A percentile compares a stretch with the other conserved stretches of the same genome.
Evolutionary conservation across 2,888 invertebrate species (phyloP).

Genomic region (Eristalis intricaria): DNA sequence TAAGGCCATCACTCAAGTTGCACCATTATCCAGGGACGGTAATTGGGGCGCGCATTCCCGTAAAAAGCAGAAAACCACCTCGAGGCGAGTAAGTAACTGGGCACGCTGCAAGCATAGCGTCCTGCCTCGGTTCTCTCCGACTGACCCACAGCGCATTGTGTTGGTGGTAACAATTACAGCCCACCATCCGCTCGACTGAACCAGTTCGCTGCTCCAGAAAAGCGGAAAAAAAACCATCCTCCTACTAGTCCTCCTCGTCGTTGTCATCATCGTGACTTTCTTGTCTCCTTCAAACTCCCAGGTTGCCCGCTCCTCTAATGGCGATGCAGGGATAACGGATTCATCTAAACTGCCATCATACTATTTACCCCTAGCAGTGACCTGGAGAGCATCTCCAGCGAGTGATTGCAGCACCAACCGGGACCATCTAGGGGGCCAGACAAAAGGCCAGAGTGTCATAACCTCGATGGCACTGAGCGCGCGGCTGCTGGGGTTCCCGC

Average conservation of each 20-base stretch:
- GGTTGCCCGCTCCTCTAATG: slow-evolving; percentile 6
- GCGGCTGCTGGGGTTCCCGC: neutral
- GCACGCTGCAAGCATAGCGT: neutral
- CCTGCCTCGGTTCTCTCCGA: slow-evolving; percentile 2
- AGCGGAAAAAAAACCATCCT: neutral
- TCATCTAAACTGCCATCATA: slow-evolving; percentile 48
- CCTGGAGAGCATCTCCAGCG: slow-evolving; percentile 29
- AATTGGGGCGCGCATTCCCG: slow-evolving; percentile 38
- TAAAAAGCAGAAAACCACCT: slow-evolving; percentile 10
- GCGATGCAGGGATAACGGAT: slow-evolving; percentile 30
- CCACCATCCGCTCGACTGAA: slow-evolving; percentile 4
- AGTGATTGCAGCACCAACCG: slow-evolving; percentile 15
- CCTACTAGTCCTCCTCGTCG: neutral
- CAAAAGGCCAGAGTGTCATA: slow-evolving; percentile 42
- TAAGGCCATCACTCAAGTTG: slow-evolving; percentile 58
- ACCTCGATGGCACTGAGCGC: slow-evolving; percentile 43
- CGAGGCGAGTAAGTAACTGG: neutral
- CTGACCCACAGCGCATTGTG: slow-evolving; percentile 50
- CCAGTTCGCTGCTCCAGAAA: slow-evolving; percentile 5
- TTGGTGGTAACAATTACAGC: slow-evolving; percentile 51
- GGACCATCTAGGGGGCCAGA: neutral
- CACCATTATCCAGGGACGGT: slow-evolving; percentile 50
- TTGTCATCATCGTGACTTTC: slow-evolving; percentile 10
- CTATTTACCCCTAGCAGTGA: slow-evolving; percentile 50
- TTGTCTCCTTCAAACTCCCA: neutral